These are phyloP conservation scores for Drosophila paracracens DNA, from an alignment of 2,888 invertebrate species.

Conservation along the genomic window DNA sequence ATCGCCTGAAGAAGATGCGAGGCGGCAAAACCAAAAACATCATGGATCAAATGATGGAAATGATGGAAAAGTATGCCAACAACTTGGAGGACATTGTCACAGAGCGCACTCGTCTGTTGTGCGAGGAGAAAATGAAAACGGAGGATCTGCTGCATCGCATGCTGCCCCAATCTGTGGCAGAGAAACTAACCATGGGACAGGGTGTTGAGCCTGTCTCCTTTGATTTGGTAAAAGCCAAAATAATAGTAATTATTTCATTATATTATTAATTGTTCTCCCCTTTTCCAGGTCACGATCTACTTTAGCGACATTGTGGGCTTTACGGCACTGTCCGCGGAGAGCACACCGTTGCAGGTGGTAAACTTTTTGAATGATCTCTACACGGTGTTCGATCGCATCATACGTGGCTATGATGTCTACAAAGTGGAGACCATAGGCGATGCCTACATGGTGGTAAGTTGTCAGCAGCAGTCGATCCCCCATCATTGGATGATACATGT, in stretches of 20 bases:
- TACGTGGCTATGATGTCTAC: conserved; percentile 98
- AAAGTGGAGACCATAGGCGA: conserved; percentile 97
- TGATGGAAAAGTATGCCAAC: conserved; percentile 98
- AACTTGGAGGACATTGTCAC: conserved; percentile 97
- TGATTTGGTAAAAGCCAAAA: conserved; percentile 88
- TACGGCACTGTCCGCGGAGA: conserved; percentile 97
- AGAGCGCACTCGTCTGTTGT: conserved; percentile 94
- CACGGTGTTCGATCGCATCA: conserved; percentile 98
- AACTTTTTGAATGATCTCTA: conserved; percentile 99
- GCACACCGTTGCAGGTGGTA: conserved; percentile 96
- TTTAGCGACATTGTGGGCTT: conserved; percentile 99
- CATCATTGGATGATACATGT: conserved; percentile 6
- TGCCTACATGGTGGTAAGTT: conserved; percentile 88
- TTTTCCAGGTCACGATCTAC: conserved; percentile 90
- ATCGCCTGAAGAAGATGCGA: conserved; percentile 94
- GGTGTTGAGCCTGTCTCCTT: conserved; percentile 97
- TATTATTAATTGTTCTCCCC: not conserved
- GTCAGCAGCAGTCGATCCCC: not conserved
- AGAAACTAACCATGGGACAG: conserved; percentile 93
- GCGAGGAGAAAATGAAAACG: conserved; percentile 97
- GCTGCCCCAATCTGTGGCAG: conserved; percentile 97
- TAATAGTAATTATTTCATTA: not conserved
- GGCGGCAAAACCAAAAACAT: conserved; percentile 94
- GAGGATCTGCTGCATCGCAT: conserved; percentile 96
- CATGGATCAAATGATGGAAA: conserved; percentile 99